These are phyloP conservation scores for Spodoptera picta DNA, from an alignment of 2,888 invertebrate genomes.

Conservation along the genomic window DNA sequence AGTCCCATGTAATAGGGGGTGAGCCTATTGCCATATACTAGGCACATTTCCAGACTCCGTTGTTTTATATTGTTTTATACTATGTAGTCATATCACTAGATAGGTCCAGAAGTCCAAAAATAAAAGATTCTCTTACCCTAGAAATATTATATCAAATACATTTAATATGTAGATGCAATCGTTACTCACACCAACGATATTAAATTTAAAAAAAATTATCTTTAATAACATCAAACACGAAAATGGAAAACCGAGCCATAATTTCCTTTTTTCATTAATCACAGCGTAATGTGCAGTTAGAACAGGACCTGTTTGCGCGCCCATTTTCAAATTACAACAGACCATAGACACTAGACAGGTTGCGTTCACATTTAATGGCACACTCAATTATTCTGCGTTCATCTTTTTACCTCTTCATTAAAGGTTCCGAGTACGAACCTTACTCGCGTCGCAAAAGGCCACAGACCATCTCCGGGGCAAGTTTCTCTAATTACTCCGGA, in stretches of 20 bases:
- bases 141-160: too few relatives aligned
- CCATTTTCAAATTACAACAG: constrained; percentile 22
- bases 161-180: too few relatives aligned
- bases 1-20: too few relatives aligned
- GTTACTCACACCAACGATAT: too few relatives aligned
- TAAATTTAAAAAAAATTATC: neutral
- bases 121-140: too few relatives aligned
- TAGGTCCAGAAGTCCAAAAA: too few relatives aligned
- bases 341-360: constrained; percentile 5
- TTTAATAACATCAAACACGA: neutral
- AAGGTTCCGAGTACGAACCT: constrained; percentile 65
- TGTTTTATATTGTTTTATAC: too few relatives aligned
- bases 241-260: constrained; percentile 4
- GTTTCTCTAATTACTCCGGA: constrained; percentile 80
- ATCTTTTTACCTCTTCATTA: constrained; percentile 67
- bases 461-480: constrained; percentile 63
- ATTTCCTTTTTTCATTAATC: constrained; percentile 17
- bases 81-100: too few relatives aligned
- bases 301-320: constrained; percentile 7
- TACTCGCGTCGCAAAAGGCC: constrained; percentile 57
- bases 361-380: constrained; percentile 19
- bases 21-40: too few relatives aligned
- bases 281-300: constrained; percentile 4
- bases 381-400: constrained; percentile 25
- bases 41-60: too few relatives aligned